Evolutionary conservation across 2,888 invertebrate species (phyloP), one percentile per base, ranked within the genome.

Genomic region (Trypoxylon attenuatum): DNA sequence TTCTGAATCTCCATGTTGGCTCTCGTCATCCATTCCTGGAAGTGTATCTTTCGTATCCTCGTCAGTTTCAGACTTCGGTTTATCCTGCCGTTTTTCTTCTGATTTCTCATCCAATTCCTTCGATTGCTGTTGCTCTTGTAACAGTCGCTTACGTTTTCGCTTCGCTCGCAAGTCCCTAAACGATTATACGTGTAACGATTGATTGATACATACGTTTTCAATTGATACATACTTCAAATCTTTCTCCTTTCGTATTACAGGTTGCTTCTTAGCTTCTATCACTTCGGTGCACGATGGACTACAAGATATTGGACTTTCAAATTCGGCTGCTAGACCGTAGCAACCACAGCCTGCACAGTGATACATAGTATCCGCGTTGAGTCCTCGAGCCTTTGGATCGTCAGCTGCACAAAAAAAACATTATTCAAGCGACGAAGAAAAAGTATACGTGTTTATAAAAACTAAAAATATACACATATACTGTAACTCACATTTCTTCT

Each of bases 331-430:
- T 83, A 95, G 90, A 8, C 96, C 96, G 83, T 94, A 94, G 82
- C 94, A 94, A 3, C 95, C 94, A 85, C 97, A 97, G 41, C 93
- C 93, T 63, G 93, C 91, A 82, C 97, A 97, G 51, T 93, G 90
- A 80, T 92, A 93, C 73, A 95, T 89, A 41, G 94, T 93, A 79
- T 94, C 93, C 0, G 90, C 89, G n/a, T 90, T 89, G 10, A 88
- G 88, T 0, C 91, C 88, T 50, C 85, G 76, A 0, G 79, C 69
- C 73, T 83, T 84, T 56, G 81, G 81, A n/a, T 86, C 85, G 1
- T 84, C 84, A 49, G 56, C 84, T 82, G 29, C 25, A 67, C 70
- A 57, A 53, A 13, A 5, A 18, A 33, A 33, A 6, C 16, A 19
- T 21, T 46, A 22, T 38, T 23, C 19, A 15, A 43, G 2, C 42